Evolutionary conservation across 2,797 vertebrate species (phyloP), one percentile per base, ranked within the genome.

Genomic region (Aulostomus chinensis): DNA sequence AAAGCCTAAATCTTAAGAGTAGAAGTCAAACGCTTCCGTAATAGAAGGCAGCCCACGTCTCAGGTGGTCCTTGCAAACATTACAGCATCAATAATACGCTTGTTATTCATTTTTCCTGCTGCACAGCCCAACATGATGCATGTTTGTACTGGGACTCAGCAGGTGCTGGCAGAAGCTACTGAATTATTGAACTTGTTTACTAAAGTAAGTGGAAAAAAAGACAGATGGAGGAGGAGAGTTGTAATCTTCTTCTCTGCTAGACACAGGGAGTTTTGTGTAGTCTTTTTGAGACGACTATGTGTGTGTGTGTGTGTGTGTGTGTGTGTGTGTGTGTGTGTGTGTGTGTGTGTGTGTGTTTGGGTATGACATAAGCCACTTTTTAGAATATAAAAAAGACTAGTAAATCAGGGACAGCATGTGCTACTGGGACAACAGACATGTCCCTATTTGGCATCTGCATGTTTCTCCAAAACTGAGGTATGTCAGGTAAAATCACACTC

Each of bases 161-260:
- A 41, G 46, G 46, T 36, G 36, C 15, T 22, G 13, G 25, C 26
- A 18, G 56, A 18, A 37, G 36, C 22, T 35, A 0, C 9, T 61
- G 38, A 61, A 68, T 68, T 41, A 68, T 76, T 60, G 4, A 76
- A 38, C 25, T 12, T 60, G 55, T 71, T 59, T 68, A 22, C 58
- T 17, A 4, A 25, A 61, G 38, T 30, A 43, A 36, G 53, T 32
- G 32, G 32, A 32, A 37, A 22, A 33, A 9, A 3, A 31, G 25
- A 56, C 22, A 43, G 18, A 24, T 9, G 17, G 11, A 18, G 38
- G 20, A 13, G 41, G 12, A 48, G 11, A 8, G 5, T 16, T 25
- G 36, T 46, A 49, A 35, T 32, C 14, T 42, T 36, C n/a, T 31
- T 51, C 20, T 14, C 52, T 32, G 25, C 18, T 31, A 28, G 24